Base-by-base conservation (phyloP, 1,140 invertebrate species). In the Polypedilum pembai region DNA sequence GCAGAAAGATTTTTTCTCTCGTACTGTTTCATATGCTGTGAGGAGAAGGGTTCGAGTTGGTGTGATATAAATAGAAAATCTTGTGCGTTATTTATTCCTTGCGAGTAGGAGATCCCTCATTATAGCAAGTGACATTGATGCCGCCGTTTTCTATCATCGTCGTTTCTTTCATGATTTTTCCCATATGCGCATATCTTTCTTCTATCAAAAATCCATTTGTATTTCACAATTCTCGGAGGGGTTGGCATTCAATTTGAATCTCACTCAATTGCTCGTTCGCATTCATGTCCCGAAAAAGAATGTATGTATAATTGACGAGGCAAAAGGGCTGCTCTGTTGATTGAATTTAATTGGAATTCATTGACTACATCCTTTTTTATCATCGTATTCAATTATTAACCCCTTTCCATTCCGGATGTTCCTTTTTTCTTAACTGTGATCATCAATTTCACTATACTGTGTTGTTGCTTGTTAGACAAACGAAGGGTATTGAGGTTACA, bases 291-390 rank as follows among this genome's bases (percentile, higher is more conserved):
- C 12, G n/a, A 56, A 56, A 56, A 56, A 45, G 1, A 56, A 56
- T n/a, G 45, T 33, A 56, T 45, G 41, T 33, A 45, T 69, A 69
- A 69, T 69, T 69, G 65, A 69, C 65, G 7, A 21, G 17, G 65
- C 65, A 69, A 69, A 69, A 21, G 65, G 65, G 65, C 65, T 69
- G 45, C 3, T 69, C 12, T 7, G 17, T 69, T 69, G 65, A 69
- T 69, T 69, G 65, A 69, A 69, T 69, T 69, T 69, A 69, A 69
- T 69, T 69, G 20, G 17, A 69, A 69, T 69, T 20, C 65, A 69
- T 69, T 69, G 65, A 21, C 65, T 69, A 69, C 65, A 69, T 69
- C 65, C 65, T 69, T 69, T 69, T 21, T 69, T n/a, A 56, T 56
- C n/a, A 56, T 56, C 45, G n/a, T 56, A 56, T 33, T 56, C 45